phyloP scores from a whole-genome alignment of 2,888 invertebrate genomes.

The Resseliella maxima region DNA sequence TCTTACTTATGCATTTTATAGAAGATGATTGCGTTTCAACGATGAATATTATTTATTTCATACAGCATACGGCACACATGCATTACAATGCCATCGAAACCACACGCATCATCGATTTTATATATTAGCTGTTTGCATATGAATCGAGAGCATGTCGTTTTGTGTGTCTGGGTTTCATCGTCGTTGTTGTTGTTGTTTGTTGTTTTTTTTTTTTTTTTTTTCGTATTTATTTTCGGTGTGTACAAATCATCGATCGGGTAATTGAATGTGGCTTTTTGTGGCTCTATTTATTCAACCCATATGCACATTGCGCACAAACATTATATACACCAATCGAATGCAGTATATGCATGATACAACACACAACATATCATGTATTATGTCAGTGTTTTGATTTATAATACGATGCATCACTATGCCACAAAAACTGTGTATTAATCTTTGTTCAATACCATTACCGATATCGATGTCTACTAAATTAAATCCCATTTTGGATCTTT shows the following conservation, averaged over 20 bases:
- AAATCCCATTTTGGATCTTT: constrained; percentile 55
- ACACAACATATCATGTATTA: constrained; percentile 17
- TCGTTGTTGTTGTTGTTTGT: no score
- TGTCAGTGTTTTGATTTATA: constrained; percentile 44
- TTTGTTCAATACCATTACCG: no score
- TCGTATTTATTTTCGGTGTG: not conserved
- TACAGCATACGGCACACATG: not conserved
- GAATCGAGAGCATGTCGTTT: constrained; percentile 5
- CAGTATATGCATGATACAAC: constrained; percentile 19
- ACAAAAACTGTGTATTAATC: not conserved
- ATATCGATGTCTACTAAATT: constrained; percentile 54
- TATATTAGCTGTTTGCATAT: constrained; percentile 12
- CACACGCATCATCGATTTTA: constrained; percentile 12
- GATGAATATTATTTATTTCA: not conserved
- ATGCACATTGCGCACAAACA: not conserved
- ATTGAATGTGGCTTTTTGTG: constrained; percentile 38
- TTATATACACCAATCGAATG: not conserved
- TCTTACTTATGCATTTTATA: constrained; percentile 37
- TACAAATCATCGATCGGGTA: not conserved
- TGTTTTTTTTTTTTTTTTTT: not conserved
- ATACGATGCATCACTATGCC: not conserved
- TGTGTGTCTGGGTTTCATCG: no score
- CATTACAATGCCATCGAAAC: not conserved
- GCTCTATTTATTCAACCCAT: constrained; percentile 15
- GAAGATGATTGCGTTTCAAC: constrained; percentile 2